Evolutionary conservation across 2,113 vertebrate genomes (phyloP), one percentile per base, ranked within the genome.

Genomic region (Microcebus lehilahytsara): DNA sequence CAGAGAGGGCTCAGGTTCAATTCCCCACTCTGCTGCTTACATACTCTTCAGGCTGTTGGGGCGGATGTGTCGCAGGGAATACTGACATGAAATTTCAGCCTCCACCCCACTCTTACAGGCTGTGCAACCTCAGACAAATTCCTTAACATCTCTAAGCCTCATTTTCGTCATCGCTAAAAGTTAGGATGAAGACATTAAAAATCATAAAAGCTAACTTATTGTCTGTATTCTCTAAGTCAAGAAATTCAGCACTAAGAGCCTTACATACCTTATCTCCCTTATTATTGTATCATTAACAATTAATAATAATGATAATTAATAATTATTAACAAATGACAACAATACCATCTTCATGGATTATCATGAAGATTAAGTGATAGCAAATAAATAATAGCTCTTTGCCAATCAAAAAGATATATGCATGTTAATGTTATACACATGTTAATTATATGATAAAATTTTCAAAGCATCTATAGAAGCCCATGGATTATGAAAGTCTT

Each of bases 321-420:
- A 85, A 53, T 66, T 79, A 60, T 27, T 84, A 86, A 42, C 49
- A 40, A 40, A 40, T 40, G 40, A 40, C 40, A 94, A 46, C 20
- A 60, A 51, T n/a, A n/a, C 30, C 62, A 23, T 79, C 42, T 85
- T 94, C 25, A 37, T 25, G 64, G 27, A 67, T 64, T 66, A 42
- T 93, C 49, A 58, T 83, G 4, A 89, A 27, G 46, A 66, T 64
- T 60, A 69, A 74, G 13, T 6, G 37, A 78, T 3, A 77, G 27
- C 79, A 95, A 67, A 92, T 6, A 64, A 69, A 17, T 37, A 81
- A 96, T 79, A 92, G 25, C 27, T 94, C 37, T 83, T 84, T 20
- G 64, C 16, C 34, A 84, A 79, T 20, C 22, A 78, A 78, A 93
- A 93, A 78, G 60, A 91, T 58, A 85, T 8, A 77, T 37, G 85